phyloP scores from a whole-genome alignment of 2,797 vertebrate species.

The Moxostoma hubbsi region DNA sequence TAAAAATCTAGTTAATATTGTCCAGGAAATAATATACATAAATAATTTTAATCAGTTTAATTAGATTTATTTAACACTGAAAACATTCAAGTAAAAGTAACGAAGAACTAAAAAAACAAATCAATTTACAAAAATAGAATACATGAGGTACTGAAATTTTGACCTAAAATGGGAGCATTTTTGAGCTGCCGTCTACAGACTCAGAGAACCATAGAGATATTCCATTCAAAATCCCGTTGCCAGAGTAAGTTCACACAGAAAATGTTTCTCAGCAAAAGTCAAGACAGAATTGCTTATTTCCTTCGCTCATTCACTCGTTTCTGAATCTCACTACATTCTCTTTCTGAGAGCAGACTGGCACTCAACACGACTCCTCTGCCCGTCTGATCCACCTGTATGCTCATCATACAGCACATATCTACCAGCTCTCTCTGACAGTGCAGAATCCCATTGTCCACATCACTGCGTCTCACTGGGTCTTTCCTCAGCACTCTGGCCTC shows the following conservation, averaged over 20 bases:
- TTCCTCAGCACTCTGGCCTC: slow-evolving; percentile 85
- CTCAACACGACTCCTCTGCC: slow-evolving; percentile 79
- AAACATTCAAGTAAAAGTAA: background rate
- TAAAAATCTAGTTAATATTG: too few species aligned
- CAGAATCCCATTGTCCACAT: slow-evolving; percentile 83
- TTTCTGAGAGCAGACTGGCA: slow-evolving; percentile 75
- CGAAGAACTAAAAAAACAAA: background rate
- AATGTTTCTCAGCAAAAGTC: background rate
- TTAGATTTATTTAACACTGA: background rate
- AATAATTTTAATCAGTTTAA: background rate
- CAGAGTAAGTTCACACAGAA: background rate
- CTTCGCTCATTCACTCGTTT: slow-evolving; percentile 61
- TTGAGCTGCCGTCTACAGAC: background rate
- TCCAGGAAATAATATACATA: background rate
- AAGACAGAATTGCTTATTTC: background rate
- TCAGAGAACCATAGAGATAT: background rate
- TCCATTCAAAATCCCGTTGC: background rate
- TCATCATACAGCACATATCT: slow-evolving; percentile 96
- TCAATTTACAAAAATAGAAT: background rate
- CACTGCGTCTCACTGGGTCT: slow-evolving; percentile 75
- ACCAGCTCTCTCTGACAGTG: slow-evolving; percentile 90
- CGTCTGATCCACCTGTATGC: slow-evolving; percentile 76
- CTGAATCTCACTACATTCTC: slow-evolving; percentile 71
- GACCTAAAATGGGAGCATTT: background rate
- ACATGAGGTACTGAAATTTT: too few species aligned